Evolutionary conservation across 1,140 invertebrate species (phyloP), one percentile per base, ranked within the genome.

Genomic region (Dryas iulia): DNA sequence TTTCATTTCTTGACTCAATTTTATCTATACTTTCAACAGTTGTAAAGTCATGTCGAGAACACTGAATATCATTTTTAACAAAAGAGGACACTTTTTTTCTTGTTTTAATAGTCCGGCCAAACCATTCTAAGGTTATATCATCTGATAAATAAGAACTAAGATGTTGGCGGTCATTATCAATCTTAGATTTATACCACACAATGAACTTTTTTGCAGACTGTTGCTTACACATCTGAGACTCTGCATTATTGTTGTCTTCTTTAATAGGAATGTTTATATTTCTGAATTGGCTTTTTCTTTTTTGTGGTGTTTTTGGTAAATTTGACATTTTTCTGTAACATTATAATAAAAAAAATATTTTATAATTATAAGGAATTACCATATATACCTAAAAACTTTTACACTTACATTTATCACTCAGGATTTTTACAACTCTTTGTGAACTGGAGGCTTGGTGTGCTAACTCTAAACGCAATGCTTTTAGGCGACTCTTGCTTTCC

Each of bases 101-200:
- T 0, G 86, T 91, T 81, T 89, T 93, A 2, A 94, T 85, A 28
- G 93, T 94, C 57, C 91, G 81, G 0, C 93, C 93, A 82, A 94
- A 94, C 93, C 93, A 94, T 76, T 94, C 92, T 2, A 94, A 76
- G 11, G 89, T 83, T 3, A 90, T 88, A 76, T 93, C 87, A 71
- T 94, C 92, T 21, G 93, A 85, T 61, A 94, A 72, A 79, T 93
- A 93, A 39, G 91, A 70, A 21, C 76, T 67, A 8, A 92, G 59
- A 52, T 87, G 89, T 57, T 86, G 83, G 12, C 89, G 69, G 47
- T 92, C 87, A 78, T 87, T 72, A 60, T 92, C 92, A 47, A 92
- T 81, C 81, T 91, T 83, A 4, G 75, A 79, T 67, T 84, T 86
- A 69, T 86, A 92, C 92, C 92, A 92, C 58, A 74, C 24, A 33